A percentile compares a stretch with the other conserved stretches of the same genome.
Conservation (phyloP, 1,140 invertebrate species). For the Achroia grisella region DNA sequence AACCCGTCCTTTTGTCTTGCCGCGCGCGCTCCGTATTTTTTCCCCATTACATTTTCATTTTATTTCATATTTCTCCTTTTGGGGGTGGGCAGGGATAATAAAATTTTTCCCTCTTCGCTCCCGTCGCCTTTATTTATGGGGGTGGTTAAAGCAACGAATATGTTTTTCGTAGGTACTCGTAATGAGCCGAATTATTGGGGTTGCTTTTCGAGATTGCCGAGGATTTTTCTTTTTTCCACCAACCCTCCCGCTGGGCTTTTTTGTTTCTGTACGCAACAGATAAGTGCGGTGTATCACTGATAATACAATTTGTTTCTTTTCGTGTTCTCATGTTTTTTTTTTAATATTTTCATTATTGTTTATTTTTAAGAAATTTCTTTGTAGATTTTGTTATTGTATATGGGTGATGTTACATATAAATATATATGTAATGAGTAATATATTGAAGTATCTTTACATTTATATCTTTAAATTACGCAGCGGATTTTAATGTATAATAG, state of each 20-base stretch:
- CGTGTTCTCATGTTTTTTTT: neutral
- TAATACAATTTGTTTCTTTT: constrained; percentile 18
- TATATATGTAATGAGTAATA: too few species aligned
- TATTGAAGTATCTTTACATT: too few species aligned
- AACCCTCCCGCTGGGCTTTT: constrained; percentile 4
- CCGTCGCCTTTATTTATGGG: constrained; percentile 65
- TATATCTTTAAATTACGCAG: too few species aligned
- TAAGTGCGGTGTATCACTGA: constrained; percentile 44
- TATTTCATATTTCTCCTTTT: constrained; percentile 70
- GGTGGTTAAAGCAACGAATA: constrained; percentile 59
- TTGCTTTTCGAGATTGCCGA: constrained; percentile 51
- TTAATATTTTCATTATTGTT: too few species aligned
- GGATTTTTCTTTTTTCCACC: constrained; percentile 24
- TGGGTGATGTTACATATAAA: too few species aligned
- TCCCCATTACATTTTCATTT: constrained; percentile 73
- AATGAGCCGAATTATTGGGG: constrained; percentile 69
- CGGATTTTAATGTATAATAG: too few species aligned
- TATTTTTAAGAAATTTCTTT: too few species aligned
- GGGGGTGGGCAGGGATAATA: constrained; percentile 58
- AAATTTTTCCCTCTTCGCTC: constrained; percentile 63
- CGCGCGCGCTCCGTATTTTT: constrained; percentile 61
- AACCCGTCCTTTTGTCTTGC: constrained; percentile 64
- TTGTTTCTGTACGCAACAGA: constrained; percentile 34
- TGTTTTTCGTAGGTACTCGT: constrained; percentile 63
- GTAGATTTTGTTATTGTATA: too few species aligned